Conservation (phyloP, 2,113 vertebrate genomes). For the Strix aluco region DNA sequence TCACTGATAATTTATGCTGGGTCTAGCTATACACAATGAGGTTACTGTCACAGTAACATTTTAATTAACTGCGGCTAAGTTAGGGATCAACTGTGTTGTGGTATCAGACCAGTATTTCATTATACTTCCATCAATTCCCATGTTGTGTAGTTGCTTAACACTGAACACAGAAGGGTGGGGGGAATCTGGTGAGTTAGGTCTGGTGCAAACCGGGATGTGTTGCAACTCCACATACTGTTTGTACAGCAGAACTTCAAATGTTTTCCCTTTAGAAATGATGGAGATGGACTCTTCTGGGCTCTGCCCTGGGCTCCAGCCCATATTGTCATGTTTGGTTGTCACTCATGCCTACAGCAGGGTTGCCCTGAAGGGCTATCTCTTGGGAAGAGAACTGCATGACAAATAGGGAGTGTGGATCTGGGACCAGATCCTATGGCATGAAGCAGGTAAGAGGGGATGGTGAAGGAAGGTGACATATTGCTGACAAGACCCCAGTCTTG, state of each 20-base stretch:
- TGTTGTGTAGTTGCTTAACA: neutral
- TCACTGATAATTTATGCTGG: neutral
- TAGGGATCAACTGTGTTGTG: neutral
- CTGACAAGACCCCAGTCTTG: neutral
- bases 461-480: neutral
- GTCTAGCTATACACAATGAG: neutral
- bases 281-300: neutral
- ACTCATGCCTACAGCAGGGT: neutral
- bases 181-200: neutral
- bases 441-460: neutral
- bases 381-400: neutral
- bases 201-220: neutral
- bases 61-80: neutral
- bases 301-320: neutral
- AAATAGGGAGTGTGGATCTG: neutral
- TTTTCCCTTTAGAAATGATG: neutral
- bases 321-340: neutral
- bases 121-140: neutral
- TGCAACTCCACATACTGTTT: neutral
- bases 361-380: neutral
- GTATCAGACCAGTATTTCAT: neutral
- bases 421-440: neutral
- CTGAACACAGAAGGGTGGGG: neutral
- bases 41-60: neutral
- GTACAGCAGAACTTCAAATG: neutral